Evolutionary conservation across 2,888 invertebrate genomes (phyloP).

Genomic region (Agriopis marginaria): DNA sequence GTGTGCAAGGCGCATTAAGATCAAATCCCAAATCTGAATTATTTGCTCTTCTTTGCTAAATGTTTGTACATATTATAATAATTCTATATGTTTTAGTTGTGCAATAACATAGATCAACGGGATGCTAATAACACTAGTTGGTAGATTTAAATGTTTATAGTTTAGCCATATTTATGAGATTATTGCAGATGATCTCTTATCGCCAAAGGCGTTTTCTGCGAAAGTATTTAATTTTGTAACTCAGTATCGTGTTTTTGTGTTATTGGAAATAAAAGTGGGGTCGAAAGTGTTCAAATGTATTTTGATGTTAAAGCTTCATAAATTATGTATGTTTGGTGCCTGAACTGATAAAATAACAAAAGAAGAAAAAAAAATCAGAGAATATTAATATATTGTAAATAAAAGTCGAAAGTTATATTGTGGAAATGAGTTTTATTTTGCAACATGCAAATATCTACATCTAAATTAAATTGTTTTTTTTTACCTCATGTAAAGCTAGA

Average conservation of each 20-base stretch:
- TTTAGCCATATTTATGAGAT: constrained; percentile 60
- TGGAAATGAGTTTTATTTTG: constrained; percentile 50
- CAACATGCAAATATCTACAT: not conserved
- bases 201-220: constrained; percentile 71
- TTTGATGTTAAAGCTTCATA: constrained; percentile 63
- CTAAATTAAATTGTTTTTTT: not conserved
- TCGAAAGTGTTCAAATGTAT: constrained; percentile 60
- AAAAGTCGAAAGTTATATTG: constrained; percentile 69
- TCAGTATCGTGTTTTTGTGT: constrained; percentile 51
- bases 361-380: constrained; percentile 73
- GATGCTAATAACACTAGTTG: constrained; percentile 37
- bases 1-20: not conserved
- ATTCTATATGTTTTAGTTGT: constrained; percentile 33
- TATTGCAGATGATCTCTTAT: constrained; percentile 71
- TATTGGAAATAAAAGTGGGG: constrained; percentile 68
- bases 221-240: constrained; percentile 59
- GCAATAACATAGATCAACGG: constrained; percentile 39
- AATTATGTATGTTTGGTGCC: constrained; percentile 74
- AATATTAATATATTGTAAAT: constrained; percentile 86
- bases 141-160: constrained; percentile 33
- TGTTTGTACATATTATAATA: constrained; percentile 16
- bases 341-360: constrained; percentile 69
- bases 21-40: constrained; percentile 16
- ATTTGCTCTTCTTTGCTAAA: constrained; percentile 14
- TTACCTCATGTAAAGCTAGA: too few relatives aligned